Percentiles rank a stretch among this genome's conserved stretches.
These are phyloP conservation scores for Petrocephalus microphthalmus DNA, from an alignment of 2,113 vertebrate species.

Conservation along the genomic window DNA sequence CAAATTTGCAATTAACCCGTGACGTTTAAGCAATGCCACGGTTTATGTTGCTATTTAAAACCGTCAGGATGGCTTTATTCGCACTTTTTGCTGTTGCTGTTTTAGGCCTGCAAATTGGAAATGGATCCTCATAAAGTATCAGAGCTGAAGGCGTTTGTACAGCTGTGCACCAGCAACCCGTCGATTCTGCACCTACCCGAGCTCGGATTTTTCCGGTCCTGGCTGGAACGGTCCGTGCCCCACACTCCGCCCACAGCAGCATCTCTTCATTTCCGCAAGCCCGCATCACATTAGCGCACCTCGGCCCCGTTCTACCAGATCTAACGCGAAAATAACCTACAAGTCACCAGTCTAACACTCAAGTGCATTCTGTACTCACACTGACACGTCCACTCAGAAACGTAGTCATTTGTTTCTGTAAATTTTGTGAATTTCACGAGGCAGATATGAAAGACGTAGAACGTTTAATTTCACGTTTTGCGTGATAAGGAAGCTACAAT, in stretches of 20 bases:
- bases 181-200: slow-evolving; percentile 74
- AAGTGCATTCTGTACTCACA: not conserved
- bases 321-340: not conserved
- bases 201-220: slow-evolving; percentile 74
- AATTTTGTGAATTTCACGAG: not conserved
- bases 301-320: not conserved
- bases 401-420: not conserved
- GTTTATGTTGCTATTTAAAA: not conserved
- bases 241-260: not conserved
- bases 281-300: not conserved
- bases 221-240: slow-evolving; percentile 70
- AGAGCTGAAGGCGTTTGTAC: slow-evolving; percentile 80
- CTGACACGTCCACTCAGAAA: not conserved
- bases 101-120: slow-evolving; percentile 16
- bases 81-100: not conserved
- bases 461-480: not conserved
- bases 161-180: slow-evolving; percentile 71
- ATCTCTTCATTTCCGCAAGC: not conserved
- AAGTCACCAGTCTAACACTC: not conserved
- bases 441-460: not conserved
- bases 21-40: not conserved
- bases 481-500: not conserved
- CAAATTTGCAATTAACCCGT: not conserved
- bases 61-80: not conserved
- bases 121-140: slow-evolving; percentile 81